These are phyloP conservation scores for Onchidella celtica DNA, from an alignment of 2,888 invertebrate species.

Conservation along the genomic window DNA sequence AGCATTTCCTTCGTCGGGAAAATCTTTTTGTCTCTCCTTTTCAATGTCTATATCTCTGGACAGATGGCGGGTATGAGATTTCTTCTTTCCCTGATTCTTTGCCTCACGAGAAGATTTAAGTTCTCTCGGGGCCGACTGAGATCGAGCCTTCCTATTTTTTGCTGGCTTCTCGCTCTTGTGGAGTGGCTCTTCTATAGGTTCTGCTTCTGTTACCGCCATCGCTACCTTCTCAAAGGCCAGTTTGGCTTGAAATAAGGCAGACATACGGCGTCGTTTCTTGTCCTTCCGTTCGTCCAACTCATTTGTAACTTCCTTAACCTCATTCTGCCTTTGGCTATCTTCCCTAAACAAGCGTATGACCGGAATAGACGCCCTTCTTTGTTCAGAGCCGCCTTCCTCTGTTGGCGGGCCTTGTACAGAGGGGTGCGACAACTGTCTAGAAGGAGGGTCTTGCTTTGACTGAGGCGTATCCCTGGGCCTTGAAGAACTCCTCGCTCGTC, in stretches of 20 bases:
- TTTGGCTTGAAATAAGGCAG: conserved; percentile 39
- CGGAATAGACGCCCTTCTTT: conserved; percentile 20
- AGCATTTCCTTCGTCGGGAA: not conserved
- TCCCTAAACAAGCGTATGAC: conserved; percentile 34
- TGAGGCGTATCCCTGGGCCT: conserved; percentile 11
- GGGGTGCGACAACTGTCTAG: not conserved
- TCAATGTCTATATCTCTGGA: not conserved
- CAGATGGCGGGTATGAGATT: conserved; percentile 4
- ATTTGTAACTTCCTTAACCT: conserved; percentile 2
- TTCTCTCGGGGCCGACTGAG: conserved; percentile 36
- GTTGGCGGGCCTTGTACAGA: not conserved
- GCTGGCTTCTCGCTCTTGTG: not conserved
- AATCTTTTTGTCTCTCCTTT: not conserved
- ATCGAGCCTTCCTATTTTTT: conserved; percentile 26
- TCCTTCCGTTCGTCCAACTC: not conserved
- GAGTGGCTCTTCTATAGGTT: not conserved
- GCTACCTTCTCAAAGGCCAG: conserved; percentile 47
- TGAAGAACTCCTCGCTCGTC: conserved; percentile 32
- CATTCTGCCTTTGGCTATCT: conserved; percentile 25
- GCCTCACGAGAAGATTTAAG: not conserved
- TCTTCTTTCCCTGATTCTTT: not conserved
- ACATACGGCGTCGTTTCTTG: conserved; percentile 19
- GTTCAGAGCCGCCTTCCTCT: not conserved
- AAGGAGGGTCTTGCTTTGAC: not conserved
- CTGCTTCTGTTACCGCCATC: conserved; percentile 41